phyloP scores from a whole-genome alignment of 2,888 invertebrate species.

The Nephrotoma guestfalica region DNA sequence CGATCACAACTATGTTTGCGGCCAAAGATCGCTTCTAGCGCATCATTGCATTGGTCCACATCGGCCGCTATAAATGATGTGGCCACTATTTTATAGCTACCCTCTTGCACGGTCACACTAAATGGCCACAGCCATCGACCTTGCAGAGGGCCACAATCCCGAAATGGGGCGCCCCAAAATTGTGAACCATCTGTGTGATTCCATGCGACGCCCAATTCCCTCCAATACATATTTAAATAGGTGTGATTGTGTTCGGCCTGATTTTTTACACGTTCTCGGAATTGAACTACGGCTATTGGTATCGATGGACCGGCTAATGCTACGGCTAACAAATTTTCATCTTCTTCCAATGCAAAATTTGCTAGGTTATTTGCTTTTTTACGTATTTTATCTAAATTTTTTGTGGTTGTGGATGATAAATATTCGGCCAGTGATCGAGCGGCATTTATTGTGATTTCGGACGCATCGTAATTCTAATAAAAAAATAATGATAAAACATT shows the following conservation, averaged over 20 bases:
- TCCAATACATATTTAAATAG: conserved; percentile 31
- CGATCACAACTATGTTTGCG: conserved; percentile 40
- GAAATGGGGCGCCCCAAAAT: conserved; percentile 33
- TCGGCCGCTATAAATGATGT: conserved; percentile 44
- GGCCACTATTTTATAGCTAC: conserved; percentile 40
- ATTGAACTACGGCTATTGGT: conserved; percentile 32
- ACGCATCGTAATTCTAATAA: conserved; percentile 28
- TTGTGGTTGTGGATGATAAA: conserved; percentile 21
- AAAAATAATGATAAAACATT: neutral
- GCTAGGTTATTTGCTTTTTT: conserved; percentile 29
- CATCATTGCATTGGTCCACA: conserved; percentile 58
- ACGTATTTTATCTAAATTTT: conserved; percentile 22
- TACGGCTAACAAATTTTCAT: conserved; percentile 31
- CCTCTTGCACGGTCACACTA: conserved; percentile 29
- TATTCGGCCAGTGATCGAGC: conserved; percentile 30
- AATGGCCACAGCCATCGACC: conserved; percentile 34
- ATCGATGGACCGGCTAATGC: conserved; percentile 32
- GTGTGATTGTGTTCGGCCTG: conserved; percentile 27
- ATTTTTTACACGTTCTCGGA: conserved; percentile 29
- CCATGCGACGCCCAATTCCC: conserved; percentile 31
- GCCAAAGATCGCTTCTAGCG: conserved; percentile 51
- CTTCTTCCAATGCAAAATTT: conserved; percentile 28
- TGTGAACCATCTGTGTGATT: conserved; percentile 29
- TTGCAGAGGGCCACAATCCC: conserved; percentile 29
- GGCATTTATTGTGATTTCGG: conserved; percentile 28